These are phyloP conservation scores for Drosophila meridiana DNA, from an alignment of 2,888 invertebrate genomes.

Conservation along the genomic window DNA sequence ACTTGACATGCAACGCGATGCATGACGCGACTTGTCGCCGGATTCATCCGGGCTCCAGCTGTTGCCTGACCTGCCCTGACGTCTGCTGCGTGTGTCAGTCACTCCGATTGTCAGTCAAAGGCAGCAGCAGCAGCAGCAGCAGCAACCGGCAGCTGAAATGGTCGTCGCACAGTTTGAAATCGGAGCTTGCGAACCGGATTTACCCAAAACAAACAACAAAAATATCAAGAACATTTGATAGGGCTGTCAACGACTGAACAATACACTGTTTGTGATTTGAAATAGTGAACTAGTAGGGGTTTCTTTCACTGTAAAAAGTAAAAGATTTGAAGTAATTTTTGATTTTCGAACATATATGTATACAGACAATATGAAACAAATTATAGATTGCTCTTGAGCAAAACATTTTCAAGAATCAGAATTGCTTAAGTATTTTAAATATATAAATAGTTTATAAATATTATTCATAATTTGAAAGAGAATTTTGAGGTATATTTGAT, in stretches of 20 bases:
- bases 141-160: constrained; percentile 28
- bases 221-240: not conserved
- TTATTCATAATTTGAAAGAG: not conserved
- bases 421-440: too few relatives aligned
- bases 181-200: constrained; percentile 70
- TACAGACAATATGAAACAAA: too few relatives aligned
- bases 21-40: constrained; percentile 34
- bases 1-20: constrained; percentile 54
- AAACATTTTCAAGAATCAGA: too few relatives aligned
- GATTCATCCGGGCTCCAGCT: constrained; percentile 18
- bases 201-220: constrained; percentile 41
- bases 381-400: too few relatives aligned
- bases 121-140: constrained; percentile 26
- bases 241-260: not conserved
- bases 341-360: too few relatives aligned
- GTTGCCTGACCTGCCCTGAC: constrained; percentile 61
- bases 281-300: too few relatives aligned
- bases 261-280: not conserved
- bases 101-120: constrained; percentile 53
- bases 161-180: constrained; percentile 57
- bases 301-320: too few relatives aligned
- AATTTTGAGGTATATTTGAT: not conserved
- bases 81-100: constrained; percentile 58
- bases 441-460: too few relatives aligned
- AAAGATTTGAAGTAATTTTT: too few relatives aligned